These are phyloP conservation scores for Catalaphyllia jardinei DNA, from an alignment of 64 coral and sea anemone genomes.

Conservation along the genomic window DNA sequence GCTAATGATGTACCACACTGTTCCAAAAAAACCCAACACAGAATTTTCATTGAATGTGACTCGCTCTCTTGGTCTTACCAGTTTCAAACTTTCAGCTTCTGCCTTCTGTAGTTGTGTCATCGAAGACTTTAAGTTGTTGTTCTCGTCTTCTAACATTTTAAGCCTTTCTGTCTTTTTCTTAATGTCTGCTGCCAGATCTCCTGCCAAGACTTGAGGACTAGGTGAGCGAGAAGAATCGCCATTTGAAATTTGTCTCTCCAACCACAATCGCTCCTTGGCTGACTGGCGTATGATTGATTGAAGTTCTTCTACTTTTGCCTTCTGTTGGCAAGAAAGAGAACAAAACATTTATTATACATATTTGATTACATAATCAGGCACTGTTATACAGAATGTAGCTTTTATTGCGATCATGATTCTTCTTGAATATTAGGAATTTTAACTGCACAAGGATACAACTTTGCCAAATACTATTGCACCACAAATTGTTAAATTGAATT, in stretches of 20 bases:
- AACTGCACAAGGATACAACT: no score
- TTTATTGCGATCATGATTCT: no score
- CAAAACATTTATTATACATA: neutral
- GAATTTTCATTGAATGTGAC: neutral
- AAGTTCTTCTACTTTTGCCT: conserved; percentile 82
- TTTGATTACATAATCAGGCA: neutral
- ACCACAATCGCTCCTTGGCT: conserved; percentile 72
- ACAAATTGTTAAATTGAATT: no score
- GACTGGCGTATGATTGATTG: conserved; percentile 77
- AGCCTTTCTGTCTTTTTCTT: conserved; percentile 36
- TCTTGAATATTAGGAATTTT: no score
- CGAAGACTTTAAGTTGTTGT: conserved; percentile 66
- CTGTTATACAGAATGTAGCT: no score
- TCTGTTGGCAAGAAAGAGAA: conserved; percentile 54
- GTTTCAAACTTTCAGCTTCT: conserved; percentile 51
- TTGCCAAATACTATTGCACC: no score
- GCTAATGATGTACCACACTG: neutral
- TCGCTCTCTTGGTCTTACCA: conserved; percentile 34
- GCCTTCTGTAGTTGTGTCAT: conserved; percentile 64
- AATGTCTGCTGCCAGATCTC: conserved; percentile 31
- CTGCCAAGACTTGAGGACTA: conserved; percentile 36
- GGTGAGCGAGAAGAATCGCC: conserved; percentile 24
- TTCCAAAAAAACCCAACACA: neutral
- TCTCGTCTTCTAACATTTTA: conserved; percentile 36
- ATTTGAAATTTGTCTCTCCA: conserved; percentile 86